Base-by-base conservation (phyloP, 2,888 invertebrate genomes). In the Escarpia spicata region DNA sequence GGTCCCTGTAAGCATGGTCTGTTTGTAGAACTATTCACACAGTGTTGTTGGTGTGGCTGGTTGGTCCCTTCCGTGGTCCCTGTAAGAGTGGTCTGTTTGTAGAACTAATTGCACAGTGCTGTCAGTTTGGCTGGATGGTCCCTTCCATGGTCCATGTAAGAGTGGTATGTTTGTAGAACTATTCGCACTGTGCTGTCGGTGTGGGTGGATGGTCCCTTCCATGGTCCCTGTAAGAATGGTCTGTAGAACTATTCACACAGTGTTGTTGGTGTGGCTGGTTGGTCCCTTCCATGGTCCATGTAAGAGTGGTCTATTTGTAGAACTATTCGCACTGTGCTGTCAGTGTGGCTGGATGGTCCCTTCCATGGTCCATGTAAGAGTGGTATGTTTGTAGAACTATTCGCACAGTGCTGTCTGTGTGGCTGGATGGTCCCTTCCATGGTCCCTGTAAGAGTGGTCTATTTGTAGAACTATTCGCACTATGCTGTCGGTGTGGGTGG, bases 51-150 rank as follows among this genome's bases (percentile, higher is more conserved):
- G 52, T 92, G 52, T 91, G 31, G 52, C 9, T 19, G 43, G 45
- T 1, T 45, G 90, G 45, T 92, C 90, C 90, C n/a, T 89, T 19
- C 92, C 19, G n/a, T 92, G 45, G 91, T 44, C 15, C 8, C 43
- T 43, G 52, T 19, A 31, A 9, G 19, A 31, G 9, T 92, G 31
- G 43, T 91, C 43, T 91, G 92, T 43, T 52, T 92, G 26, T 92
- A 94, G 93, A 90, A 92, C 93, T 2, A 91, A 94, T 31, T 95
- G 96, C 92, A 96, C 96, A 52, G 96, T 97, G 90, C 97, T 99
- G 94, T 98, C 99, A 96, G 99, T 99, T 91, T 99, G 99, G 99
- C 97, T 99, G 96, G 99, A 99, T 97, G 98, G 98, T 93, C 99
- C 99, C 97, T 98, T 99, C 37, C 90, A 99, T 99, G 97, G 99